Evolutionary conservation across 2,888 invertebrate genomes (phyloP).

Genomic region (Iselma pallidipennis): DNA sequence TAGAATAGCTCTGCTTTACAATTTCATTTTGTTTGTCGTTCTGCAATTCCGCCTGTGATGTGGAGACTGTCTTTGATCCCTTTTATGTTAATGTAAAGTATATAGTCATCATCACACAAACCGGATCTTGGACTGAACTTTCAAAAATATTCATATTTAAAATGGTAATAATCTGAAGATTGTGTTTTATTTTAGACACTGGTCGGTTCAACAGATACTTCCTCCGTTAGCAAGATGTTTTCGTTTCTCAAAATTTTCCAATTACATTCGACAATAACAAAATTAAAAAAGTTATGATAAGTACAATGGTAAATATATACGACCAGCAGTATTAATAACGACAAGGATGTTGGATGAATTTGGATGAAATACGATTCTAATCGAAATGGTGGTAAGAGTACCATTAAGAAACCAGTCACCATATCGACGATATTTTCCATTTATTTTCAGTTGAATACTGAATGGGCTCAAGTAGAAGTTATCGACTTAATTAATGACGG

Average conservation of each 20-base stretch:
- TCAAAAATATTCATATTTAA: background rate
- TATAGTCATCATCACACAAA: background rate
- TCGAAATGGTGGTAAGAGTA: background rate
- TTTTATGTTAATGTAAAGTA: background rate
- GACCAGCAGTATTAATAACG: background rate
- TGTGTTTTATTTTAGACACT: background rate
- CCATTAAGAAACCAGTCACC: background rate
- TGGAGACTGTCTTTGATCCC: background rate
- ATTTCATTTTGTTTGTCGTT: background rate
- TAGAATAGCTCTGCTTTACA: background rate
- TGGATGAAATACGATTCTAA: background rate
- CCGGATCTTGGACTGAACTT: background rate
- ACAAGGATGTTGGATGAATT: background rate
- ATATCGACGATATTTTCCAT: background rate
- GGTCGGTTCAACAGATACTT: background rate
- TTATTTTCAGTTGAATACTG: slow-evolving; percentile 80
- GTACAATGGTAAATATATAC: background rate
- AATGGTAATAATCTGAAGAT: background rate
- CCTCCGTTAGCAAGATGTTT: background rate
- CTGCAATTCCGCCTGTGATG: background rate
- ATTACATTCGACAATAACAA: background rate
- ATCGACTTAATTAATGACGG: slow-evolving; percentile 93
- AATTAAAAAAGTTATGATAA: background rate
- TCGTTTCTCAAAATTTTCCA: background rate
- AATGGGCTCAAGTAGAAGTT: slow-evolving; percentile 95